phyloP scores from a whole-genome alignment of 2,113 vertebrate species.

The Lampris incognitus region DNA sequence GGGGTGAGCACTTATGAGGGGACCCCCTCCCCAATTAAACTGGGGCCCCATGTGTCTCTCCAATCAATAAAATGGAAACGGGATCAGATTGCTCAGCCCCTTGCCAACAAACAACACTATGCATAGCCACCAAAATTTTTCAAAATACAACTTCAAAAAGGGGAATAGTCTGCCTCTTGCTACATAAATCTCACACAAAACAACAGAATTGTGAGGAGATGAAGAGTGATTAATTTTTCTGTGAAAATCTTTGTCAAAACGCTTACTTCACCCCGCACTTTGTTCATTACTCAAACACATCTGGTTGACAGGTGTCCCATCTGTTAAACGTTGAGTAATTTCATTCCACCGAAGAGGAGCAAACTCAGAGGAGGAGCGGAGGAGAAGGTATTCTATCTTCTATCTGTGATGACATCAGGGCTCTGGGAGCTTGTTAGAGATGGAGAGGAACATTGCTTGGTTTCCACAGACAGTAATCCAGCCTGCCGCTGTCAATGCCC shows the following conservation, averaged over 20 bases:
- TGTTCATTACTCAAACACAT: slow-evolving; percentile 91
- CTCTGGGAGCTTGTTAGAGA: slow-evolving; percentile 73
- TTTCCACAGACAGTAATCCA: slow-evolving; percentile 70
- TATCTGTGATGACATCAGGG: slow-evolving; percentile 82
- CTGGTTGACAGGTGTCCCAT: slow-evolving; percentile 85
- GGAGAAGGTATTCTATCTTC: slow-evolving; percentile 76
- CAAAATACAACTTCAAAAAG: slow-evolving; percentile 17
- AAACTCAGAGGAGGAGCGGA: slow-evolving; percentile 66
- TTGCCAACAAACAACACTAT: slow-evolving; percentile 63
- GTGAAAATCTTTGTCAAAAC: slow-evolving; percentile 87
- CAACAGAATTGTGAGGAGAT: slow-evolving; percentile 78
- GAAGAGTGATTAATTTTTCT: slow-evolving; percentile 90
- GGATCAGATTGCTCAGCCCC: slow-evolving; percentile 43
- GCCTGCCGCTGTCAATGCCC: slow-evolving; percentile 72
- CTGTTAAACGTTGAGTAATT: slow-evolving; percentile 84
- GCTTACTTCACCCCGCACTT: slow-evolving; percentile 90
- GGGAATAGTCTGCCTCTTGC: slow-evolving; percentile 37
- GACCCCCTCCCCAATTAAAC: slow-evolving; percentile 72
- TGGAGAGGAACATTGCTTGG: slow-evolving; percentile 54
- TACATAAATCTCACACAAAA: slow-evolving; percentile 80
- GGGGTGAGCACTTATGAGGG: slow-evolving; percentile 57
- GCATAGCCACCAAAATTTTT: slow-evolving; percentile 37
- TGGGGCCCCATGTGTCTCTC: slow-evolving; percentile 67
- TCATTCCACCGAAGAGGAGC: slow-evolving; percentile 78
- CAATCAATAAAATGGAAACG: slow-evolving; percentile 63